Evolutionary conservation across 2,113 vertebrate genomes (phyloP), one percentile per base, ranked within the genome.

Genomic region (Polypterus senegalus): DNA sequence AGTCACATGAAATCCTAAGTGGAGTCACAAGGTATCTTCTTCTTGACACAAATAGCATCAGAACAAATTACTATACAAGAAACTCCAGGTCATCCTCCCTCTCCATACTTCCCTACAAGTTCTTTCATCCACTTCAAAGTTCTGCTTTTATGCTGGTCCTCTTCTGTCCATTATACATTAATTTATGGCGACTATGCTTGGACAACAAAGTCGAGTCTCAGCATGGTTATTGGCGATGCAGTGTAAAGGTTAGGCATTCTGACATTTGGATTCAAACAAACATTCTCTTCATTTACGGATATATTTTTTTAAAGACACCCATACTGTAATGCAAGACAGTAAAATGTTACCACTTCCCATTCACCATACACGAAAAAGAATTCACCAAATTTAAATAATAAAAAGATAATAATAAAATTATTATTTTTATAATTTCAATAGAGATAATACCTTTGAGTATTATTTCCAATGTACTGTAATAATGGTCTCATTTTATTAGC

Each of bases 51-150:
- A 45, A 45, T 45, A 58, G 5, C 11, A 8, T 45, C 5, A 45
- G 27, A 5, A 45, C 43, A 45, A 45, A 4, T 7, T 45, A 45
- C 56, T 58, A 45, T 7, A 43, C 6, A 8, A 58, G 11, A 43
- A 58, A 7, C 5, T 58, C 27, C 56, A 27, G 44, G 43, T 58
- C 56, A 7, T 44, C 7, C n/a, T n/a, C 54, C 54, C 3, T 56
- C 54, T 56, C 54, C 10, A 6, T 11, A 56, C 27, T 27, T 9
- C 3, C 9, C 56, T 58, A 45, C 43, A 58, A 58, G 43, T 6
- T 45, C 54, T 58, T 58, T 58, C 56, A 58, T 58, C 27, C 11
- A 27, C 56, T 7, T 58, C 56, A 58, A 58, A 58, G 56, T 58
- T 27, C 56, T 58, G 56, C 56, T 58, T 58, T 58, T 58, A 58